Percentiles rank a stretch among this genome's conserved stretches.
phyloP scores from a whole-genome alignment of 2,888 invertebrate species.

The Apamea sordens region DNA sequence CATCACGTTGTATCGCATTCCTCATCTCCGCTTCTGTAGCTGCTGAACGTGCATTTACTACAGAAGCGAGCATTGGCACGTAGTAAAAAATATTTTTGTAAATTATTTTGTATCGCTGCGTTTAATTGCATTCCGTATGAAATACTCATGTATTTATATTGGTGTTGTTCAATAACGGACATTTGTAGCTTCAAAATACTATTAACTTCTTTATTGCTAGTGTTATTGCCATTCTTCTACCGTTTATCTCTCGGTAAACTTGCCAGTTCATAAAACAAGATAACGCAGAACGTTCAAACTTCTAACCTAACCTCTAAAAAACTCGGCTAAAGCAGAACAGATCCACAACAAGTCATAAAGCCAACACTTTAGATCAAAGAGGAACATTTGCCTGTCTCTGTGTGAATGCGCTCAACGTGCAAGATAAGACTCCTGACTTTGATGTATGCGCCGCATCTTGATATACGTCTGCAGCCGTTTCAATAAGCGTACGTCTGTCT shows the following conservation, averaged over 20 bases:
- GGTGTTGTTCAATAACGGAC: conserved; percentile 7
- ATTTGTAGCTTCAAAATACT: neutral
- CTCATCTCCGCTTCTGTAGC: conserved; percentile 77
- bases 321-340: conserved; percentile 40
- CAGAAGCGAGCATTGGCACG: conserved; percentile 58
- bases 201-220: neutral
- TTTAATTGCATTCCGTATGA: conserved; percentile 37
- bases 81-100: conserved; percentile 39
- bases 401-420: conserved; percentile 74
- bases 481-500: conserved; percentile 73
- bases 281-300: neutral
- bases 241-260: conserved; percentile 10
- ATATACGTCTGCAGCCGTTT: conserved; percentile 79
- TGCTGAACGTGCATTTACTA: conserved; percentile 68
- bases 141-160: conserved; percentile 2
- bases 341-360: conserved; percentile 63
- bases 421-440: conserved; percentile 81
- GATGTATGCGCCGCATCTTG: conserved; percentile 82
- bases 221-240: neutral
- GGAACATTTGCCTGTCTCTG: conserved; percentile 65
- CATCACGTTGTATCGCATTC: conserved; percentile 79
- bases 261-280: conserved; percentile 11
- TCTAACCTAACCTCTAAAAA: conserved; percentile 38
- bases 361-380: conserved; percentile 60
- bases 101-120: conserved; percentile 23